A percentile compares a stretch with the other conserved stretches of the same genome.
These are phyloP conservation scores for Copidosoma floridanum DNA, from an alignment of 1,140 invertebrate species.

Conservation along the genomic window DNA sequence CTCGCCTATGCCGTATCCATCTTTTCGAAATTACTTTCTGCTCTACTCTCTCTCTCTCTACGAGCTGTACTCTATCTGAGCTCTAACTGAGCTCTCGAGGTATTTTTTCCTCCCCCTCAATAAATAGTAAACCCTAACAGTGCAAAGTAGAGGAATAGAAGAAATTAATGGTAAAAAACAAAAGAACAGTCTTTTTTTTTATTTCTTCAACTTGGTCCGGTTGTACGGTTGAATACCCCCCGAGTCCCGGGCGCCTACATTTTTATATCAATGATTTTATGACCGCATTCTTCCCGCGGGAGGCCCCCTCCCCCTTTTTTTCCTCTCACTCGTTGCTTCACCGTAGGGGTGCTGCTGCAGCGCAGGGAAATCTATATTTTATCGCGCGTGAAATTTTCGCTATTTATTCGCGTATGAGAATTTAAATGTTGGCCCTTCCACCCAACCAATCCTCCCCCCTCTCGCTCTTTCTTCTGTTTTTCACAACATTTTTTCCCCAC, in stretches of 20 bases:
- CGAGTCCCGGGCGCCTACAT: constrained; percentile 46
- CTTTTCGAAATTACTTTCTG: constrained; percentile 13
- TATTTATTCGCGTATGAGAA: constrained; percentile 60
- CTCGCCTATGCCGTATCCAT: no score
- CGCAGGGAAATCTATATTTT: constrained; percentile 57
- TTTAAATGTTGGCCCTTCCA: constrained; percentile 53
- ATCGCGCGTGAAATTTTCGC: constrained; percentile 58
- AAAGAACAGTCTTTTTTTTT: constrained; percentile 38
- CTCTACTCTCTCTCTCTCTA: no score
- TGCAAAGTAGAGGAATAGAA: no score
- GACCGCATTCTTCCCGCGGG: constrained; percentile 50
- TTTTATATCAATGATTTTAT: constrained; percentile 60
- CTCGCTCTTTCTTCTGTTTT: constrained; percentile 2
- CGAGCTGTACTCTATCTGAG: no score
- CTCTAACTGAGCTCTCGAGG: no score
- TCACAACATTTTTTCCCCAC: no score
- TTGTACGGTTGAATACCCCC: constrained; percentile 42
- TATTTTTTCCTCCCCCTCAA: no score
- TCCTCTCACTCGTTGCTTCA: constrained; percentile 23
- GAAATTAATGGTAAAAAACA: constrained; percentile 38
- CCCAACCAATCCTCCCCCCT: constrained; percentile 21
- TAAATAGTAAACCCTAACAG: no score
- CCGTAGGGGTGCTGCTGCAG: constrained; percentile 33
- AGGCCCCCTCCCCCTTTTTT: constrained; percentile 26
- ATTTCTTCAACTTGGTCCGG: constrained; percentile 27